A percentile compares a stretch with the other conserved stretches of the same genome.
phyloP scores from a whole-genome alignment of 2,113 vertebrate species.

The Chelonoidis abingdonii region DNA sequence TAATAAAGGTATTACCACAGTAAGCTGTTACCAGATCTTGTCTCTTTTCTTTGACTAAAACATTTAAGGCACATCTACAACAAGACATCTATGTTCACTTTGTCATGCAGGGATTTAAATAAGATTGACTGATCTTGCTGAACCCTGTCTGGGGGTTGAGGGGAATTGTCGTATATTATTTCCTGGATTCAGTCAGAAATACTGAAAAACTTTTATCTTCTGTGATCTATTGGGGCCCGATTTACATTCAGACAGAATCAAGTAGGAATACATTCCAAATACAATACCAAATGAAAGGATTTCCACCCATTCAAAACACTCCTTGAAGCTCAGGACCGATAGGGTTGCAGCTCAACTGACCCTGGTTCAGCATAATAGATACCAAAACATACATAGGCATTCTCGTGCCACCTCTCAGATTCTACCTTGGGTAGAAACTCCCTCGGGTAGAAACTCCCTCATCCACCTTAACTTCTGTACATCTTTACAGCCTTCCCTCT shows the following conservation, averaged over 20 bases:
- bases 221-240: not conserved
- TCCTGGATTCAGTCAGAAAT: not conserved
- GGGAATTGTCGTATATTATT: not conserved
- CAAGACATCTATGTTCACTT: not conserved
- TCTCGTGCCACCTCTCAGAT: accelerated
- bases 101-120: not conserved
- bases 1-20: not conserved
- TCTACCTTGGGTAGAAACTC: not conserved
- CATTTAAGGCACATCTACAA: accelerated
- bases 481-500: not conserved
- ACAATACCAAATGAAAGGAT: not conserved
- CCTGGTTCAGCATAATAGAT: not conserved
- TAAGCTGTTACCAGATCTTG: not conserved
- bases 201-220: not conserved
- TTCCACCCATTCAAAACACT: not conserved
- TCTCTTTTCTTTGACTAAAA: not conserved
- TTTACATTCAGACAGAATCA: not conserved
- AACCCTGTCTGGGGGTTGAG: not conserved
- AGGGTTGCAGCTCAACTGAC: not conserved
- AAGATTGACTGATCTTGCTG: not conserved
- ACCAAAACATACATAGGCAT: accelerated
- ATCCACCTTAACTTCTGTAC: not conserved
- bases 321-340: not conserved
- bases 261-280: not conserved
- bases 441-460: not conserved